phyloP scores from a whole-genome alignment of 2,797 vertebrate species.

The Acanthurus leucopareius region DNA sequence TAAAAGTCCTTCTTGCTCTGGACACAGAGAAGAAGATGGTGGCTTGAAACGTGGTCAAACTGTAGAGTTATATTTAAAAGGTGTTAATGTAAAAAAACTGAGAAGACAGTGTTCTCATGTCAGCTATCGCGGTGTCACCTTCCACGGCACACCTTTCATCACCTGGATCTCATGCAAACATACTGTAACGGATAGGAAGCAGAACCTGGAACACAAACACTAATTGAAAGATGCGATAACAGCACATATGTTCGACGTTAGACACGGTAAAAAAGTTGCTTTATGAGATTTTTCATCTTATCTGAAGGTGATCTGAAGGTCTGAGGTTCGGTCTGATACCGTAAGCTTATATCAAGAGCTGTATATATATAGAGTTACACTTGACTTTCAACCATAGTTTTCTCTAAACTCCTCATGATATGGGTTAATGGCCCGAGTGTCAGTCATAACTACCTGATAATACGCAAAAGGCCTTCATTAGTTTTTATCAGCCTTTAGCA shows the following conservation, averaged over 20 bases:
- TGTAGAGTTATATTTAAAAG: constrained; percentile 51
- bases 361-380: neutral
- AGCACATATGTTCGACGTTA: neutral
- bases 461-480: constrained; percentile 27
- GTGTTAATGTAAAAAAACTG: constrained; percentile 14
- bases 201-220: neutral
- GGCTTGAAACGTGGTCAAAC: constrained; percentile 7
- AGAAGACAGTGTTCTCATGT: constrained; percentile 23
- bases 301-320: neutral
- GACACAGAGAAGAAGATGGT: neutral
- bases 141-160: constrained; percentile 53
- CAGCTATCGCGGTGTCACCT: constrained; percentile 44
- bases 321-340: neutral
- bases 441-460: constrained; percentile 12
- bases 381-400: neutral
- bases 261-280: no score
- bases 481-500: constrained; percentile 21
- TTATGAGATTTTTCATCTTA: neutral
- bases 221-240: neutral
- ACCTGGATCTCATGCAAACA: constrained; percentile 14
- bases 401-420: neutral
- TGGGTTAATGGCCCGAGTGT: constrained; percentile 5
- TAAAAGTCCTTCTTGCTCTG: constrained; percentile 7
- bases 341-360: neutral
- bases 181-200: neutral